Conservation (phyloP, 1,140 invertebrate genomes). For the Pomacea maculata region DNA sequence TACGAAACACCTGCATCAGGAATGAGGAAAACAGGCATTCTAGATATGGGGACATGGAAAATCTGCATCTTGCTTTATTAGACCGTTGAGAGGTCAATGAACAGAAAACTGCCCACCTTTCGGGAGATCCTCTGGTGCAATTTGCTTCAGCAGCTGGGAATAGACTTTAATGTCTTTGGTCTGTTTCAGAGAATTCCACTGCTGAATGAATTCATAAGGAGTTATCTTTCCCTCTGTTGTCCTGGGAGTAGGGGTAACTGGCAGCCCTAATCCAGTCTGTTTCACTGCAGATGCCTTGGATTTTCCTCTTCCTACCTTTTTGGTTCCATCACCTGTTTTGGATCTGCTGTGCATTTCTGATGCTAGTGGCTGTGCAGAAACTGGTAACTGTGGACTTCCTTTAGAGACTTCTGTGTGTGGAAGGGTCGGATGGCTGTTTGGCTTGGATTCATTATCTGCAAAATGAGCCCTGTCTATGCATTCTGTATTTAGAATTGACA, state of each 20-base stretch:
- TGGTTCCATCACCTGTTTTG: background rate
- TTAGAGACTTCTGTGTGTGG: too few species aligned
- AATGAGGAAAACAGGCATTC: background rate
- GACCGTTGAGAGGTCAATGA: too few species aligned
- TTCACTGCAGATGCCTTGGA: conserved; percentile 3
- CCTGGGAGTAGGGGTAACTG: conserved; percentile 36
- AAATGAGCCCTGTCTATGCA: background rate
- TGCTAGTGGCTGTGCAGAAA: background rate
- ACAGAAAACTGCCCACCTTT: conserved; percentile 44
- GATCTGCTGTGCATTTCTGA: conserved; percentile 7
- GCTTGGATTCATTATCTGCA: background rate
- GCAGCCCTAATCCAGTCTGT: conserved; percentile 28
- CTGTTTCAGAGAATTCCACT: conserved; percentile 60
- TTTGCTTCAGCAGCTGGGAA: conserved; percentile 55
- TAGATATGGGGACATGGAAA: too few species aligned
- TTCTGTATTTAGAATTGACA: background rate
- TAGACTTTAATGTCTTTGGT: conserved; percentile 49
- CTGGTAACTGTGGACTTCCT: background rate
- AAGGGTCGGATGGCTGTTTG: too few species aligned
- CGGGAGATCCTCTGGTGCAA: conserved; percentile 52
- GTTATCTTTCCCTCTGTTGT: conserved; percentile 52
- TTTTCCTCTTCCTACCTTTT: conserved; percentile 14
- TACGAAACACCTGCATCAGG: background rate
- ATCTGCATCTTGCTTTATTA: background rate
- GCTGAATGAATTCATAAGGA: conserved; percentile 62